phyloP scores from a whole-genome alignment of 2,797 vertebrate genomes.

The Sebastes steindachneri region DNA sequence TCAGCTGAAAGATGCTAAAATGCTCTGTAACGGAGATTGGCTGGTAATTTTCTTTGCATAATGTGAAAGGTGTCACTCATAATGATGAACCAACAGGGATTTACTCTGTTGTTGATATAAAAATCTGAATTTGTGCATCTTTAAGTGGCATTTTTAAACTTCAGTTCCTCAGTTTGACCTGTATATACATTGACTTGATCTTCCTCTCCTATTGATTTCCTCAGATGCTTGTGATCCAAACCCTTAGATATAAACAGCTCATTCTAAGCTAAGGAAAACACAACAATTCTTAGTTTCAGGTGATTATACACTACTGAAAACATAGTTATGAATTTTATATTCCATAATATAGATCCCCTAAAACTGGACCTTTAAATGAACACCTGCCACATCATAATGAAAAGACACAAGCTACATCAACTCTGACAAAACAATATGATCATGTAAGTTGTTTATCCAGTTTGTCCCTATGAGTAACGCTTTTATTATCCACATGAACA shows the following conservation, averaged over 20 bases:
- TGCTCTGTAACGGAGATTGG: neutral
- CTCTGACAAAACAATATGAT: neutral
- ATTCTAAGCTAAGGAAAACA: rapidly evolving
- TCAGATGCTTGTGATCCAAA: conserved; percentile 88
- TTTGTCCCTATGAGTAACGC: neutral
- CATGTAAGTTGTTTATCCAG: neutral
- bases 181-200: neutral
- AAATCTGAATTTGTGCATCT: neutral
- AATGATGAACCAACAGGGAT: neutral
- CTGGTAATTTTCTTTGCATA: rapidly evolving
- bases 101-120: neutral
- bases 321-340: too few species aligned
- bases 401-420: neutral
- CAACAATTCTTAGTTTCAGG: too few species aligned
- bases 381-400: neutral
- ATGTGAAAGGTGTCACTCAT: neutral
- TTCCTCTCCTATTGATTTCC: neutral
- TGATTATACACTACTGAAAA: too few species aligned
- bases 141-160: neutral
- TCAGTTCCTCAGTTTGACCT: neutral
- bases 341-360: too few species aligned
- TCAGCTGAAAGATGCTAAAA: neutral
- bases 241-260: conserved; percentile 79
- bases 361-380: neutral
- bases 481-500: neutral